Percentiles rank a stretch among this genome's conserved stretches.
Evolutionary conservation across 2,113 vertebrate species (phyloP).

Genomic region (Calidris pygmaea): DNA sequence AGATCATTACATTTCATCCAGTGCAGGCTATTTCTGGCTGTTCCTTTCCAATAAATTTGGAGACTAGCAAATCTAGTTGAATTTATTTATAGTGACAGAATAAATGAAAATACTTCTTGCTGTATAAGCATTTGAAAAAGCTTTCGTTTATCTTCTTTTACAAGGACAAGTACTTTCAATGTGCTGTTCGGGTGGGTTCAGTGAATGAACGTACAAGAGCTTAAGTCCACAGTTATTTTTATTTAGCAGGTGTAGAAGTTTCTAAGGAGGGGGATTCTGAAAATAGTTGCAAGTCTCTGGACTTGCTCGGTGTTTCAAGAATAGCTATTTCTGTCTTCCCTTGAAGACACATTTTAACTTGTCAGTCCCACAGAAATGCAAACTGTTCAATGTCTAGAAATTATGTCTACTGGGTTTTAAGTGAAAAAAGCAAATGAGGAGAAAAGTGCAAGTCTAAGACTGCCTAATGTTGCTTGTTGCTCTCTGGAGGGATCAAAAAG

Average conservation of each 20-base stretch:
- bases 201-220: background rate
- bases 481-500: background rate
- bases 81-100: background rate
- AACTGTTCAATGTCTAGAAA: background rate
- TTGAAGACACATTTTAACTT: background rate
- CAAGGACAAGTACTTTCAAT: background rate
- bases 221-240: conserved; percentile 4
- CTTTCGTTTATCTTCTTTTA: background rate
- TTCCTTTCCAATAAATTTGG: background rate
- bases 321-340: background rate
- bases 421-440: background rate
- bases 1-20: background rate
- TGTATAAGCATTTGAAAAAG: background rate
- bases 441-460: background rate
- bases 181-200: background rate
- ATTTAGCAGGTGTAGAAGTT: conserved; percentile 12
- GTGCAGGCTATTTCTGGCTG: background rate
- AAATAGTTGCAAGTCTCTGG: background rate
- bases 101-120: background rate
- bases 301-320: background rate
- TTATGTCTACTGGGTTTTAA: background rate
- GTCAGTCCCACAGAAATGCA: background rate
- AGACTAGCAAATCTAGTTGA: background rate
- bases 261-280: background rate
- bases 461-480: background rate